Conservation (phyloP, 2,113 vertebrate species). For the Axis porcinus region DNA sequence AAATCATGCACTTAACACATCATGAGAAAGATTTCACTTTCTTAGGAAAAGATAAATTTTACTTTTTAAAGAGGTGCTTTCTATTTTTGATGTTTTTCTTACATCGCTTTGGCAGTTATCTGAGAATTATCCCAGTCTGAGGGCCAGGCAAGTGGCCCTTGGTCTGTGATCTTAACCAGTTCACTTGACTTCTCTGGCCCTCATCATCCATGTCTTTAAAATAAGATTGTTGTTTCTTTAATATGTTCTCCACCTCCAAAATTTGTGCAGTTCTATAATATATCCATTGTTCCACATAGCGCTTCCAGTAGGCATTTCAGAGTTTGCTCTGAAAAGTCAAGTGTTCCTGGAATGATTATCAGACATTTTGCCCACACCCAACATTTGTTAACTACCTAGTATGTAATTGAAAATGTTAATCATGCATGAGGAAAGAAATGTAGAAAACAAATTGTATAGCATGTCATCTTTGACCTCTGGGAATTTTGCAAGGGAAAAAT, state of each 20-base stretch:
- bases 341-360: background rate
- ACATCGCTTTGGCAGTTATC: slow-evolving; percentile 45
- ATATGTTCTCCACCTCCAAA: background rate
- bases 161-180: background rate
- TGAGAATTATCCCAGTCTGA: background rate
- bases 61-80: slow-evolving; percentile 61
- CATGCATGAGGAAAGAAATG: background rate
- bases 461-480: background rate
- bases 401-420: background rate
- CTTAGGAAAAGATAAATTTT: slow-evolving; percentile 53
- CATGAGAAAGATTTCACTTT: slow-evolving; percentile 67
- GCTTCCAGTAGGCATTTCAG: background rate
- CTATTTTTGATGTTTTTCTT: slow-evolving; percentile 52
- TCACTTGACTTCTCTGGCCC: background rate
- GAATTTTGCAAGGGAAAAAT: background rate
- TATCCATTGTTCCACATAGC: background rate
- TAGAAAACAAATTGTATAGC: background rate
- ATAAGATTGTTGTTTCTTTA: background rate
- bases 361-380: background rate
- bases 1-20: slow-evolving; percentile 54
- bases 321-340: background rate
- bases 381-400: background rate
- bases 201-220: background rate
- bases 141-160: background rate
- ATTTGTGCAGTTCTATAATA: background rate